Base-by-base conservation (phyloP, 2,113 vertebrate genomes). In the Xenopus laevis region DNA sequence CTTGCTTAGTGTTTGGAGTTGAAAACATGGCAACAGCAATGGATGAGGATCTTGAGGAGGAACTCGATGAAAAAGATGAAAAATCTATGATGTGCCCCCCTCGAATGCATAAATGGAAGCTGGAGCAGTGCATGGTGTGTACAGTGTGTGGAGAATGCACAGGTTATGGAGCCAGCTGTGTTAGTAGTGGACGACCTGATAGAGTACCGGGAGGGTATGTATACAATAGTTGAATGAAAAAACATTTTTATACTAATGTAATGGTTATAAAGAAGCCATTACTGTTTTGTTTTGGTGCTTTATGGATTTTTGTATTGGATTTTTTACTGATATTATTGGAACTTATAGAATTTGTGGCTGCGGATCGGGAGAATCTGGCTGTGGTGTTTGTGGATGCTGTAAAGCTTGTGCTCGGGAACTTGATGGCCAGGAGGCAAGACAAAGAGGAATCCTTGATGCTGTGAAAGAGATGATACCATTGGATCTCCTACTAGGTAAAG, bases 391-490 rank as follows among this genome's bases (percentile, higher is more conserved):
- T 86, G 97, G 97, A 53, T 99, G 97, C 81, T 99, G 97, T 83
- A 99, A 99, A 81, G 96, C 97, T 11, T 99, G 97, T 83, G 97
- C 97, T 77, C 91, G 97, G 82, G 97, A 99, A 77, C 85, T 99
- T 78, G 97, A 99, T 78, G 97, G 97, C 77, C 97, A 98, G 79
- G 97, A 99, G 72, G 97, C 96, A 76, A 88, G 96, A 68, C 97
- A 99, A 87, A 93, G 97, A 84, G 97, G 97, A 80, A 98, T 99
- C 85, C 96, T 99, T 74, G 97, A 99, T 83, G 97, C 97, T 58
- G 97, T 99, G 20, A 99, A 99, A 86, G 97, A 99, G 84, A 98
- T 99, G 97, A 99, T 99, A 81, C 97, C 97, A 17, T 89, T 99
- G 88, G 97, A 99, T 81, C 92, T 98, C 77, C 91, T 98, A 59